Conservation (phyloP, 2,797 vertebrate genomes). For the Hapalemur alaotrensis region DNA sequence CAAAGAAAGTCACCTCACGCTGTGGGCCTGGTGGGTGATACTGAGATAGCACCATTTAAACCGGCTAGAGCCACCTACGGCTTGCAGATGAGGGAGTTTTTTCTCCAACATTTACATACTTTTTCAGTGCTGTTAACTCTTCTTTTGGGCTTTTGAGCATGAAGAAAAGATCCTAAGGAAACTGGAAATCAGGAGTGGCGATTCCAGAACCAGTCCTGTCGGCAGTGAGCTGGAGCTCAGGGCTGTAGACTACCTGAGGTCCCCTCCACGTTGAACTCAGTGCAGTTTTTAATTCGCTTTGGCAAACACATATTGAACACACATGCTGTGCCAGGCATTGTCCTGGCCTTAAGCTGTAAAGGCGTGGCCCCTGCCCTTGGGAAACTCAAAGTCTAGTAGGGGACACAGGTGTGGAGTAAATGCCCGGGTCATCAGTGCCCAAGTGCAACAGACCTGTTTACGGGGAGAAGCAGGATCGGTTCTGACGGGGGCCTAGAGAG, state of each 20-base stretch:
- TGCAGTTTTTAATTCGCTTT: not conserved
- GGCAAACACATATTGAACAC: not conserved
- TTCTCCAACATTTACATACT: not conserved
- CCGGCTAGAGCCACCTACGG: conserved; percentile 29
- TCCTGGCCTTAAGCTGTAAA: not conserved
- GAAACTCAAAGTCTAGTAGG: not conserved
- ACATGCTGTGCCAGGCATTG: not conserved
- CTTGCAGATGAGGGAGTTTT: not conserved
- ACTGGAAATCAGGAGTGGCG: not conserved
- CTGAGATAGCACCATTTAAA: conserved; percentile 23
- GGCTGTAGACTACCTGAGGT: fast-evolving
- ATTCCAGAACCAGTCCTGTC: not conserved
- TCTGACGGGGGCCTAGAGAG: not conserved
- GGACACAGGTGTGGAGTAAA: not conserved
- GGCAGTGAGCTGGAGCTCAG: not conserved
- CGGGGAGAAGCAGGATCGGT: not conserved
- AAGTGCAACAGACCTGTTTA: no score
- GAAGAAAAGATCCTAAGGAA: not conserved
- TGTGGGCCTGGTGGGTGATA: conserved; percentile 2
- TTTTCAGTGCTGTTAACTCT: not conserved
- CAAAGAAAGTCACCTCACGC: not conserved
- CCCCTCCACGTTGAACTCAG: not conserved
- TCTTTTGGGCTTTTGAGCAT: not conserved
- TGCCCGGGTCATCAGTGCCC: not conserved
- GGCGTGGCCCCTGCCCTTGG: not conserved